A percentile compares a stretch with the other conserved stretches of the same genome.
phyloP scores from a whole-genome alignment of 2,888 invertebrate genomes.

The Endomychus coccineus region DNA sequence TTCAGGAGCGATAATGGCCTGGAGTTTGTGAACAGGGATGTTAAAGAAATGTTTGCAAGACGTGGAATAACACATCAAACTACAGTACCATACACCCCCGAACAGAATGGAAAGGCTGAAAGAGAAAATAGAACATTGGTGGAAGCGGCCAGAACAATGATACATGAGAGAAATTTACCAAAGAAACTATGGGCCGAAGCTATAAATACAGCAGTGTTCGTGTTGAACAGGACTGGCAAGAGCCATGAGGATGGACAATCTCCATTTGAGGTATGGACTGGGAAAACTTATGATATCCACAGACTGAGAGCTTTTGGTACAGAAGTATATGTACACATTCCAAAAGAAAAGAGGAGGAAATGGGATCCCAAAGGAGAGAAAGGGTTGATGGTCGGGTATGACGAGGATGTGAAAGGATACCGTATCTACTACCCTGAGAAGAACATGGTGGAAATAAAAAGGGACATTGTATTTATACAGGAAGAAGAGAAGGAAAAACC shows the following conservation, averaged over 20 bases:
- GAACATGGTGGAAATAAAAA: constrained; percentile 18
- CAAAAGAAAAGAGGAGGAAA: constrained; percentile 32
- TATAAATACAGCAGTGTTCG: constrained; percentile 22
- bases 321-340: constrained; percentile 32
- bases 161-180: constrained; percentile 25
- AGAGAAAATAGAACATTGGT: constrained; percentile 34
- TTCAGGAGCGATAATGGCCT: constrained; percentile 31
- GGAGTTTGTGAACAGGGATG: constrained; percentile 27
- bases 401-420: constrained; percentile 24
- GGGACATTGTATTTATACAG: constrained; percentile 21
- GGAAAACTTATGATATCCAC: constrained; percentile 30
- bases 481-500: no score
- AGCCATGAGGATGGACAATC: constrained; percentile 23
- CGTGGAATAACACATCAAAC: constrained; percentile 29
- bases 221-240: constrained; percentile 20
- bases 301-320: constrained; percentile 37
- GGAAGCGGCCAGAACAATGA: constrained; percentile 30
- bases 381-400: constrained; percentile 35
- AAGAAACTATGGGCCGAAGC: constrained; percentile 34
- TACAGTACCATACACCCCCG: constrained; percentile 31
- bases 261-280: constrained; percentile 35
- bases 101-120: constrained; percentile 37
- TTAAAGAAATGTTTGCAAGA: constrained; percentile 21
- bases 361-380: constrained; percentile 32
- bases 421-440: constrained; percentile 19